These are phyloP conservation scores for Lethrus apterus DNA, from an alignment of 1,140 invertebrate species.

Conservation along the genomic window DNA sequence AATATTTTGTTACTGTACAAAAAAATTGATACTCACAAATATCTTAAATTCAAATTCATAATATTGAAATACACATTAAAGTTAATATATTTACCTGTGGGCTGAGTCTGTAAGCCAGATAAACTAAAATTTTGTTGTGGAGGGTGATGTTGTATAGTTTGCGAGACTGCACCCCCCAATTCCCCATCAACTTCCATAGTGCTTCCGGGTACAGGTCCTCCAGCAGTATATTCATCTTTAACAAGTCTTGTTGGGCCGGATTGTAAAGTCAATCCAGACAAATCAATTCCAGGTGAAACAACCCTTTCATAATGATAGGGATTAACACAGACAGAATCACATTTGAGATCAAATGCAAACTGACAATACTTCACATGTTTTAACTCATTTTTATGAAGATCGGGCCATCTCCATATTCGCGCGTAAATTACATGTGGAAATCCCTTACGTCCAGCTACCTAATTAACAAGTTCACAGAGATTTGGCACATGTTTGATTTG, in stretches of 20 bases:
- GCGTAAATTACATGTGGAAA: conserved; percentile 99
- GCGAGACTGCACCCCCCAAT: conserved; percentile 43
- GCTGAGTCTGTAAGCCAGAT: conserved; percentile 23
- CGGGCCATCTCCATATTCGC: conserved; percentile 97
- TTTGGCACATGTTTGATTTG: too few species aligned
- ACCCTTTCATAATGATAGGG: conserved; percentile 99
- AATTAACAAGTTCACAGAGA: too few species aligned
- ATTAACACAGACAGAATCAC: conserved; percentile 97
- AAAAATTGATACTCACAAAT: too few species aligned
- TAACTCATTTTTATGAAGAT: conserved; percentile 97
- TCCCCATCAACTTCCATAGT: conserved; percentile 72
- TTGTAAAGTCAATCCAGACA: conserved; percentile 78
- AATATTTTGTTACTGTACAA: too few species aligned
- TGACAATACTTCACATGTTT: conserved; percentile 97
- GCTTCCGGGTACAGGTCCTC: conserved; percentile 42
- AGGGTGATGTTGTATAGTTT: conserved; percentile 78
- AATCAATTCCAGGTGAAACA: conserved; percentile 94
- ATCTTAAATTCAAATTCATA: too few species aligned
- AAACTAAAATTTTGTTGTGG: conserved; percentile 44
- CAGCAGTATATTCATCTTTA: conserved; percentile 79
- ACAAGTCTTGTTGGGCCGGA: conserved; percentile 60
- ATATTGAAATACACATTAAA: too few species aligned
- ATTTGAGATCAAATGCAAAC: conserved; percentile 87
- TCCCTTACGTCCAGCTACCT: conserved; percentile 95
- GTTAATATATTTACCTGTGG: too few species aligned